Conservation (phyloP, 2,113 vertebrate genomes). For the Gopherus flavomarginatus region DNA sequence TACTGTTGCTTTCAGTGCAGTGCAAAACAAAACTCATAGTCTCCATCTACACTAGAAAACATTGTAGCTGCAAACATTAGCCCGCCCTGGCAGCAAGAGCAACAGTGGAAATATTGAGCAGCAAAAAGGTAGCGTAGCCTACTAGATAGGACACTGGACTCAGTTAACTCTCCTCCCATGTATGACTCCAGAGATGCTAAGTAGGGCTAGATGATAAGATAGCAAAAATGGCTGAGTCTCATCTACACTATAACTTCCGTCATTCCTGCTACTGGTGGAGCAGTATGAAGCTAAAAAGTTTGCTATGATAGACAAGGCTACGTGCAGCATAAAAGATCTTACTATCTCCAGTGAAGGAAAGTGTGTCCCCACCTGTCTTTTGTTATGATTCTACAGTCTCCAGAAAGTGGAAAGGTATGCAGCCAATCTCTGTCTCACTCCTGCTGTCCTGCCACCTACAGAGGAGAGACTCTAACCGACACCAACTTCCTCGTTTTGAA, state of each 20-base stretch:
- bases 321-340: too few relatives aligned
- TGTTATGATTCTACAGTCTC: too few relatives aligned
- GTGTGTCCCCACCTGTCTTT: too few relatives aligned
- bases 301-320: too few relatives aligned
- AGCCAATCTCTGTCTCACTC: too few relatives aligned
- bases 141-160: accelerated
- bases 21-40: accelerated
- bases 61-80: accelerated
- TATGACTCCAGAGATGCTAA: not conserved
- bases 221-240: not conserved
- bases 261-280: too few relatives aligned
- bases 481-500: too few relatives aligned
- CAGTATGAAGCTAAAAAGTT: too few relatives aligned
- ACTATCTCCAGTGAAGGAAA: too few relatives aligned
- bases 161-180: not conserved
- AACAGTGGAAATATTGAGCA: not conserved
- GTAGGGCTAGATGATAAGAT: not conserved
- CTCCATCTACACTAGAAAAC: accelerated
- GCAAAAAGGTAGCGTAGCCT: not conserved
- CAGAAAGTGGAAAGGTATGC: too few relatives aligned
- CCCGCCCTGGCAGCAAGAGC: accelerated
- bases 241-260: not conserved
- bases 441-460: too few relatives aligned
- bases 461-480: too few relatives aligned
- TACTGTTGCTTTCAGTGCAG: accelerated